Base-by-base conservation (phyloP, 2,888 invertebrate species). In the Parnassius apollo region DNA sequence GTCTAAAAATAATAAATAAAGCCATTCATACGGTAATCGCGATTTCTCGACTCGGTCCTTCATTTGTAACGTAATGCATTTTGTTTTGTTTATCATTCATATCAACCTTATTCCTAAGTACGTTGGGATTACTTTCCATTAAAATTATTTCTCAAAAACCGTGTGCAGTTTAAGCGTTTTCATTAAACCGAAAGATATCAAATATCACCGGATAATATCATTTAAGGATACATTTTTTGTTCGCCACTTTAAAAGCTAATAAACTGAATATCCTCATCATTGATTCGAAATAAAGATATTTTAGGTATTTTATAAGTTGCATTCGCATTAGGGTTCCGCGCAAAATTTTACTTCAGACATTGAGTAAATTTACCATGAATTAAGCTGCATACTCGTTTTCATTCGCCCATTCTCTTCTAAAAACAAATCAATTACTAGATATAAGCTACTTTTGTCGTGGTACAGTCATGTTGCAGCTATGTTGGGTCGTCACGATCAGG, bases 1-100 rank as follows among this genome's bases (percentile, higher is more conserved):
- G 65, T 73, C 65, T 77, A 79, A 80, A 78, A 77, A 80, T 78
- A 81, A 82, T 80, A 81, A 82, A 82, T 81, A 79, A 78, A 79
- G 79, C 77, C 81, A 78, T 83, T 77, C 76, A 66, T 68, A 72
- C 75, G 72, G 78, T 78, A 77, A 82, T 78, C 81, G 77, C 73
- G 73, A 74, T 75, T 75, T 74, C 73, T 71, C 69, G 68, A 69
- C 66, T 66, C 66, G 69, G 72, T 69, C 68, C 66, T 61, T 71
- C 71, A 70, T 75, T 74, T 72, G 69, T 70, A 64, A 64, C 56
- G 64, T 66, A 62, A 69, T 68, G 71, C 78, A 67, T 18, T 18
- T 18, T 18, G 18, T 18, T 66, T 68, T 12, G 59, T 57, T 45
- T 59, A 12, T 68, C 44, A 2, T 3, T 58, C 1, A 1, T 35